Conservation (phyloP, 1,140 invertebrate species). For the Listronotus bonariensis region DNA sequence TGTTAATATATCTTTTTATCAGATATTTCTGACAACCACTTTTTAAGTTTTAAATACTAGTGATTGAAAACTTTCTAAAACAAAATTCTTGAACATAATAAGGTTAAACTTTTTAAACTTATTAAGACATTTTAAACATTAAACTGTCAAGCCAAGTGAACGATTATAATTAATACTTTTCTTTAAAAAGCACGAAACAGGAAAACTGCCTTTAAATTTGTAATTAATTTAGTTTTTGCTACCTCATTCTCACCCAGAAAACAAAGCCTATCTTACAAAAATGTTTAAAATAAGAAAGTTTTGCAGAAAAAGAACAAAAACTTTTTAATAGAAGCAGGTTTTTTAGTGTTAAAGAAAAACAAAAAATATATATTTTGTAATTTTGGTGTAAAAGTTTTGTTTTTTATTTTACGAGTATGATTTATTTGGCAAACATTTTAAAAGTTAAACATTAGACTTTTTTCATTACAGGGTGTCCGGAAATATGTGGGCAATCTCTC, state of each 20-base stretch:
- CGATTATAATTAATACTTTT: conserved; percentile 21
- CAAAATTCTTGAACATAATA: too few species aligned
- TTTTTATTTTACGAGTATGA: too few species aligned
- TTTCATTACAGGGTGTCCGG: too few species aligned
- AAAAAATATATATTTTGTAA: too few species aligned
- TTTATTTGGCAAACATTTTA: too few species aligned
- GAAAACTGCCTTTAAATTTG: conserved; percentile 18
- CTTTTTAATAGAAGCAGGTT: not conserved
- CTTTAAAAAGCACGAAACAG: conserved; percentile 5
- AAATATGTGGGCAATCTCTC: too few species aligned
- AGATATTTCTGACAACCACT: too few species aligned
- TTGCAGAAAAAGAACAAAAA: conserved; percentile 1
- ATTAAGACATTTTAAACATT: conserved; percentile 4
- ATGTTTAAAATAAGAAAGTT: conserved; percentile 20
- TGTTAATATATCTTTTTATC: too few species aligned
- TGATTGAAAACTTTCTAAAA: too few species aligned
- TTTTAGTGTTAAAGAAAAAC: not conserved
- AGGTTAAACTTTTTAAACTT: conserved; percentile 4
- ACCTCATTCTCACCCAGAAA: conserved; percentile 5
- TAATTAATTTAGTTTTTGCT: conserved; percentile 24
- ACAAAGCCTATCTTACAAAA: conserved; percentile 15
- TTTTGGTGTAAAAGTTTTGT: too few species aligned
- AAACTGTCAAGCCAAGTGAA: conserved; percentile 6
- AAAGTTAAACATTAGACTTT: too few species aligned
- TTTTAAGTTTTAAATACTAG: too few species aligned